phyloP scores from a whole-genome alignment of 2,113 vertebrate genomes.

The Xiphophorus maculatus region DNA sequence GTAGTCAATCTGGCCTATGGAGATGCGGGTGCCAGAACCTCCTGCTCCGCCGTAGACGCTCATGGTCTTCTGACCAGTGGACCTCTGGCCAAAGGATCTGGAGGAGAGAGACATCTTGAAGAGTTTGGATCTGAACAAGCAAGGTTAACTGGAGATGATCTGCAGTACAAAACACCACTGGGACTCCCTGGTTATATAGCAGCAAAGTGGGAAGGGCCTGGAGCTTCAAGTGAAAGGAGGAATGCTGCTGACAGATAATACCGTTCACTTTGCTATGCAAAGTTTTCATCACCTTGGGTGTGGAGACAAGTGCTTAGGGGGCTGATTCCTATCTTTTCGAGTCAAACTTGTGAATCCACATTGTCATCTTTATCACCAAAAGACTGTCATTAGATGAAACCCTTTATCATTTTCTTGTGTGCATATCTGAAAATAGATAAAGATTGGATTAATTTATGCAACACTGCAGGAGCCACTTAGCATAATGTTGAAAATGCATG shows the following conservation, averaged over 20 bases:
- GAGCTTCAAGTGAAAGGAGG: constrained; percentile 25
- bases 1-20: constrained; percentile 34
- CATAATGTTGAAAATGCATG: too few relatives aligned
- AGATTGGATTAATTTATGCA: too few relatives aligned
- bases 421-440: too few relatives aligned
- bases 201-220: constrained; percentile 51
- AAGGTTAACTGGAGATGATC: constrained; percentile 43
- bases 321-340: constrained; percentile 19
- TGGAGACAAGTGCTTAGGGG: constrained; percentile 13
- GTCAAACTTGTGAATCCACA: constrained; percentile 61
- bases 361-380: constrained; percentile 26
- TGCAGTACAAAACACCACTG: constrained; percentile 55
- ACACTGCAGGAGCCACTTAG: too few relatives aligned
- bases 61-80: constrained; percentile 41
- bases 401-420: too few relatives aligned
- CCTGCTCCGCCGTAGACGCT: constrained; percentile 76
- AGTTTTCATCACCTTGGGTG: constrained; percentile 48
- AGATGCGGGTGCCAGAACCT: constrained; percentile 65
- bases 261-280: constrained; percentile 23
- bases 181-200: constrained; percentile 58
- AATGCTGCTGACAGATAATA: constrained; percentile 45
- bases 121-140: constrained; percentile 35
- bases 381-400: constrained; percentile 17
- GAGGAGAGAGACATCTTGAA: constrained; percentile 63
- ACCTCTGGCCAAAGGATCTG: constrained; percentile 39